Conservation (phyloP, 2,113 vertebrate species). For the Cyanoderma ruficeps region DNA sequence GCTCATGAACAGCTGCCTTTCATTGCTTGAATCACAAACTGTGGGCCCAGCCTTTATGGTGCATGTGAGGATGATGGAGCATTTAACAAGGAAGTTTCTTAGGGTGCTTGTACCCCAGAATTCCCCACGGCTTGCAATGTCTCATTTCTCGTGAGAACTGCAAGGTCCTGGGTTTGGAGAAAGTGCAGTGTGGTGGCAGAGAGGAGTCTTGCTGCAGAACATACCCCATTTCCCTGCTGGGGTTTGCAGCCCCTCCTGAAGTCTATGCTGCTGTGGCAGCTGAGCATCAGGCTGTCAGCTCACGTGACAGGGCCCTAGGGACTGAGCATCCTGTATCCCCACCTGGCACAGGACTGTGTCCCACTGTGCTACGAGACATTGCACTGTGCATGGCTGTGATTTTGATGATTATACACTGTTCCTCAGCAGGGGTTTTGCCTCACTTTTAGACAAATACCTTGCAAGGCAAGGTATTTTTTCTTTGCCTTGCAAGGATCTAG, state of each 20-base stretch:
- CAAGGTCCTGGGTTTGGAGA: not conserved
- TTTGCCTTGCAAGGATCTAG: not conserved
- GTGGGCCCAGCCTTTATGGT: not conserved
- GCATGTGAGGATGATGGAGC: not conserved
- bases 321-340: not conserved
- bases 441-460: not conserved
- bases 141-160: not conserved
- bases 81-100: not conserved
- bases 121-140: not conserved
- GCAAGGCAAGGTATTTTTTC: not conserved
- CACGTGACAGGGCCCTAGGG: not conserved
- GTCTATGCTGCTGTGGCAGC: not conserved
- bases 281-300: not conserved
- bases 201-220: not conserved
- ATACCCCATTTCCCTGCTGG: not conserved
- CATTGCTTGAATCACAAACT: not conserved
- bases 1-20: not conserved
- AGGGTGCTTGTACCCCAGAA: not conserved
- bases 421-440: not conserved
- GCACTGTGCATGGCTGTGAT: fast-evolving
- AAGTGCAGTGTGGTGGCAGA: not conserved
- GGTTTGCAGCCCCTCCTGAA: not conserved
- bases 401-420: not conserved
- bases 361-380: not conserved
- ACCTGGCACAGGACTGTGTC: not conserved